phyloP scores from a whole-genome alignment of 2,113 vertebrate genomes.

The Thinocorus orbignyianus region DNA sequence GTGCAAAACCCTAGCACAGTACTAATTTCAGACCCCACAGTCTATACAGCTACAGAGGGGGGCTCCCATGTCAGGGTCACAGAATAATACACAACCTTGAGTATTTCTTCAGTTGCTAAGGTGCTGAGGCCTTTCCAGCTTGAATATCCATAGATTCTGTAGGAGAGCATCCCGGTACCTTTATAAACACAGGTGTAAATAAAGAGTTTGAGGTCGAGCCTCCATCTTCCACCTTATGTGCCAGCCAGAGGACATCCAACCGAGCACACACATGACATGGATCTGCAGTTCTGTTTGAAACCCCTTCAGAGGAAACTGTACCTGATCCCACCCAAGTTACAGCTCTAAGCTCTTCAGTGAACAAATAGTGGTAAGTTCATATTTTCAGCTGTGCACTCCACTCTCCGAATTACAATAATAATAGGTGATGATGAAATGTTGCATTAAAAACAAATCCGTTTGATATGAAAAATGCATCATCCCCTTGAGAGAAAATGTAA shows the following conservation, averaged over 20 bases:
- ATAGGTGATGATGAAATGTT: constrained; percentile 11
- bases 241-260: neutral
- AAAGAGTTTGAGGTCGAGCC: neutral
- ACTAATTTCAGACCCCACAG: neutral
- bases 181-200: neutral
- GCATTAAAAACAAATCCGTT: constrained; percentile 11
- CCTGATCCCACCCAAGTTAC: neutral
- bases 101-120: neutral
- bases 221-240: neutral
- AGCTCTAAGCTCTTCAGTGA: neutral
- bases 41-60: neutral
- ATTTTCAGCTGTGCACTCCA: neutral
- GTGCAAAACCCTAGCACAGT: neutral
- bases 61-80: neutral
- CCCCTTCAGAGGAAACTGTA: neutral
- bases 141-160: neutral
- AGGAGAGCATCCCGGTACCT: neutral
- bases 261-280: neutral
- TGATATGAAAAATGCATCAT: constrained; percentile 24
- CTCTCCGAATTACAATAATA: neutral
- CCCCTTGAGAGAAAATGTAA: constrained; percentile 14
- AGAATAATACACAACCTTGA: neutral
- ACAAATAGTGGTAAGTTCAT: neutral
- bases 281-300: neutral
- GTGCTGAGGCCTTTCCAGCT: neutral